phyloP scores from a whole-genome alignment of 2,113 vertebrate genomes.

The Leptodactylus fuscus region DNA sequence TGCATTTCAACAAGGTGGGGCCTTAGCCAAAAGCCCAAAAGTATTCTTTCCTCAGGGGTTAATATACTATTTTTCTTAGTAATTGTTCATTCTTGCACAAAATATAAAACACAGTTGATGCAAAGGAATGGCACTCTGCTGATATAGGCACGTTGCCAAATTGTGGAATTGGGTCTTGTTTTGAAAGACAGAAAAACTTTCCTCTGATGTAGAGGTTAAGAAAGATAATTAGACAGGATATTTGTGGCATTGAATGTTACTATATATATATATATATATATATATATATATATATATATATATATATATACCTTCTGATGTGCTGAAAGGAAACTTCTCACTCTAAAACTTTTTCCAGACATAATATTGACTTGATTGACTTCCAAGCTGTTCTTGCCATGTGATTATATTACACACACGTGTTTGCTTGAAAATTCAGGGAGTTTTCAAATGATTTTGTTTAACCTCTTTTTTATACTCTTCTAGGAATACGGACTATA shows the following conservation, averaged over 20 bases:
- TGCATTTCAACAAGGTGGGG: too few relatives aligned
- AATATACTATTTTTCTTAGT: too few relatives aligned
- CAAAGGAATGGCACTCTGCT: too few relatives aligned
- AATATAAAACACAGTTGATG: too few relatives aligned
- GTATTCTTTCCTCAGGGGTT: too few relatives aligned
- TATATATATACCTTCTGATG: conserved; percentile 11
- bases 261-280: not conserved
- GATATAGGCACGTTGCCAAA: not conserved
- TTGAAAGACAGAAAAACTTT: not conserved
- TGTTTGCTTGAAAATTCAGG: conserved; percentile 16
- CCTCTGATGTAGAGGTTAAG: not conserved
- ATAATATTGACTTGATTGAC: conserved; percentile 44
- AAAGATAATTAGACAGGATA: not conserved
- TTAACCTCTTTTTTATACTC: not conserved
- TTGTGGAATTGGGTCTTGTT: not conserved
- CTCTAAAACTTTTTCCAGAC: conserved; percentile 40
- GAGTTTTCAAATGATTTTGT: not conserved
- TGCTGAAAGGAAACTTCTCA: conserved; percentile 26
- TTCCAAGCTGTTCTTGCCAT: conserved; percentile 23
- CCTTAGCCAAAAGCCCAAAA: too few relatives aligned
- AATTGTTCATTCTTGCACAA: too few relatives aligned
- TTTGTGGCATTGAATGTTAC: not conserved
- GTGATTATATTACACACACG: conserved; percentile 22
- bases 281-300: conserved; percentile 13
- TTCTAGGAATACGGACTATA: not conserved